Percentiles rank a stretch among this genome's conserved stretches.
These are phyloP conservation scores for Drosophila repletoides DNA, from an alignment of 1,140 invertebrate genomes.

Conservation along the genomic window DNA sequence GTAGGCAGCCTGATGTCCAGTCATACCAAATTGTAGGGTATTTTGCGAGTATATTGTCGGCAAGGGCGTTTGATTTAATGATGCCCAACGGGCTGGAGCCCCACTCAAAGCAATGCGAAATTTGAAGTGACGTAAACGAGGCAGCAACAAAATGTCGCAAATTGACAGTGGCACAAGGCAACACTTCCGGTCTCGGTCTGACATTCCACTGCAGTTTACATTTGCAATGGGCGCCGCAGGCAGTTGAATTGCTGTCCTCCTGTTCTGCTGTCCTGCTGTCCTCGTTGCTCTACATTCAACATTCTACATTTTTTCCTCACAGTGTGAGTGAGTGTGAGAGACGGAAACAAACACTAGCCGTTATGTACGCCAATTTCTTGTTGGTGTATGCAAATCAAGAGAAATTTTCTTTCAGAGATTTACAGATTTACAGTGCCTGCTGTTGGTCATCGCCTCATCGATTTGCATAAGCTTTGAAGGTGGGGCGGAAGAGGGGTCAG, in stretches of 20 bases:
- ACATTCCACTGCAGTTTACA: slow-evolving; percentile 36
- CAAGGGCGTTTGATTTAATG: slow-evolving; percentile 48
- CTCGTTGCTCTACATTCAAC: too few species aligned
- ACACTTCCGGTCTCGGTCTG: slow-evolving; percentile 66
- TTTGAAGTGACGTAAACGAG: slow-evolving; percentile 41
- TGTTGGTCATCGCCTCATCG: slow-evolving; percentile 29
- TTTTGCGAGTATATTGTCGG: background rate
- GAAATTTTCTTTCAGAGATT: slow-evolving; percentile 30
- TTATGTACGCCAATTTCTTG: slow-evolving; percentile 31
- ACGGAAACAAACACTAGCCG: slow-evolving; percentile 30
- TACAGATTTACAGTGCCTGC: slow-evolving; percentile 19
- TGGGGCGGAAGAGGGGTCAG: background rate
- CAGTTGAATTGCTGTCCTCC: slow-evolving; percentile 3
- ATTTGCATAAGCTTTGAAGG: slow-evolving; percentile 16
- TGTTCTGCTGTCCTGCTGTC: background rate
- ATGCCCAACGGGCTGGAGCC: slow-evolving; percentile 50
- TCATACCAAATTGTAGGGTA: background rate
- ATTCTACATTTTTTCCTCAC: background rate
- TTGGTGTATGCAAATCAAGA: slow-evolving; percentile 58
- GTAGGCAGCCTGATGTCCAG: too few species aligned
- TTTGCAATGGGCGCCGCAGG: slow-evolving; percentile 23
- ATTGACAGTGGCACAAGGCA: slow-evolving; percentile 56
- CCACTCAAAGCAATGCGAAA: slow-evolving; percentile 43
- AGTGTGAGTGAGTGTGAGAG: slow-evolving; percentile 4
- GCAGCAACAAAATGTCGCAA: slow-evolving; percentile 48